Base-by-base conservation (phyloP, 2,888 invertebrate species). In the Lasioglossum vierecki region DNA sequence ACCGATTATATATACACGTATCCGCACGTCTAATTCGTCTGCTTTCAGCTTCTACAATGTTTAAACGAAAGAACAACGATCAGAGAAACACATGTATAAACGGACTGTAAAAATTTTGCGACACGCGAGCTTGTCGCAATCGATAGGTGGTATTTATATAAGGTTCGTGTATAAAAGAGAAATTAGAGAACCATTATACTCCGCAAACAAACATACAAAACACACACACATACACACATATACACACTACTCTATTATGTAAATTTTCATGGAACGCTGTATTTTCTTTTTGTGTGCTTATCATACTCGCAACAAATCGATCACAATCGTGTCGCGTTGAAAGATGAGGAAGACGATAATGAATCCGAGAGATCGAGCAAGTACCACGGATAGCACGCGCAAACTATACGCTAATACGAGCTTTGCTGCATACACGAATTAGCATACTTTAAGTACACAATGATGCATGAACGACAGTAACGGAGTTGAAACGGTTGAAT, bases 341-440 rank as follows among this genome's bases (percentile, higher is more conserved):
- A 77, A 73, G 81, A 78, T 81, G 68, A 80, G n/a, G 57, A 68
- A 74, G 49, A 80, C 77, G 63, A 63, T 30, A 6, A 63, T 18
- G 57, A 78, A 84, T 85, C 77, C 66, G 78, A 79, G 80, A 79
- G 76, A 82, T 76, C 85, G 86, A 84, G 79, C 81, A 85, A 86
- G 41, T 89, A 91, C 77, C 77, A 77, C 90, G 92, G 89, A 92
- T 89, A 92, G 91, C 89, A 92, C 91, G 87, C 88, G 86, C 90
- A 88, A 88, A 82, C 83, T 91, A 88, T 88, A 93, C 92, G 92
- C 90, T 92, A 93, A 92, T 92, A 89, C 91, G 88, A 91, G 93
- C 92, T 92, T 91, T 89, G 89, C 88, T 89, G 88, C 88, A 90
- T 82, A 86, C 87, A 90, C 87, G 85, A 90, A 84, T 83, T 76